These are phyloP conservation scores for Sebastes itinus DNA, from an alignment of 2,797 vertebrate species.

Conservation along the genomic window DNA sequence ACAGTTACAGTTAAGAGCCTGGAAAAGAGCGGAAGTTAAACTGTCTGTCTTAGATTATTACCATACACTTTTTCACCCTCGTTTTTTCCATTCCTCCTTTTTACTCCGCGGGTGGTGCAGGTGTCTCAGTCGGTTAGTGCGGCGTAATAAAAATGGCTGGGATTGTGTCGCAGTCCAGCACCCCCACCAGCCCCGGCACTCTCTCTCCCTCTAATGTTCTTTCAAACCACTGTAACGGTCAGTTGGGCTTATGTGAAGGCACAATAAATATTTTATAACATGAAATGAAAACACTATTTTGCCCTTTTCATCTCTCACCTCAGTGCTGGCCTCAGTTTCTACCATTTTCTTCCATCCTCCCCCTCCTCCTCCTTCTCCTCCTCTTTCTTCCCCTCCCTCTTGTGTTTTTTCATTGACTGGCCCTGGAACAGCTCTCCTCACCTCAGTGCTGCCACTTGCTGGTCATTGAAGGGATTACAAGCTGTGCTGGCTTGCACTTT, in stretches of 20 bases:
- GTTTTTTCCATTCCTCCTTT: conserved; percentile 8
- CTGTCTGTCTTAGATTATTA: conserved; percentile 58
- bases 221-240: conserved; percentile 71
- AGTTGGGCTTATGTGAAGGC: conserved; percentile 74
- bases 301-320: conserved; percentile 75
- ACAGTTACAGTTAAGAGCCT: conserved; percentile 25
- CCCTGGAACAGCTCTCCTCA: conserved; percentile 48
- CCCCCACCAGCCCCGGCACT: conserved; percentile 28
- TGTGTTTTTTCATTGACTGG: conserved; percentile 37
- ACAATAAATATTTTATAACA: conserved; percentile 83
- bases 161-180: conserved; percentile 58
- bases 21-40: conserved; percentile 54
- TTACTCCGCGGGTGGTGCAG: conserved; percentile 47
- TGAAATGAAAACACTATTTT: conserved; percentile 82
- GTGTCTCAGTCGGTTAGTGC: conserved; percentile 51
- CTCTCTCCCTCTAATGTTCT: conserved; percentile 69
- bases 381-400: not conserved
- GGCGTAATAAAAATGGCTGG: conserved; percentile 70
- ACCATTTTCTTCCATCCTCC: conserved; percentile 31
- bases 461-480: conserved; percentile 59
- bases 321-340: conserved; percentile 53
- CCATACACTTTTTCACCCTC: not conserved
- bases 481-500: conserved; percentile 56
- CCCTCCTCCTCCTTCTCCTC: too few relatives aligned
- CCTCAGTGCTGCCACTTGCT: conserved; percentile 91